Percentiles rank a stretch among this genome's conserved stretches.
Evolutionary conservation across 2,888 invertebrate species (phyloP).

Genomic region (Phengaris alcon): DNA sequence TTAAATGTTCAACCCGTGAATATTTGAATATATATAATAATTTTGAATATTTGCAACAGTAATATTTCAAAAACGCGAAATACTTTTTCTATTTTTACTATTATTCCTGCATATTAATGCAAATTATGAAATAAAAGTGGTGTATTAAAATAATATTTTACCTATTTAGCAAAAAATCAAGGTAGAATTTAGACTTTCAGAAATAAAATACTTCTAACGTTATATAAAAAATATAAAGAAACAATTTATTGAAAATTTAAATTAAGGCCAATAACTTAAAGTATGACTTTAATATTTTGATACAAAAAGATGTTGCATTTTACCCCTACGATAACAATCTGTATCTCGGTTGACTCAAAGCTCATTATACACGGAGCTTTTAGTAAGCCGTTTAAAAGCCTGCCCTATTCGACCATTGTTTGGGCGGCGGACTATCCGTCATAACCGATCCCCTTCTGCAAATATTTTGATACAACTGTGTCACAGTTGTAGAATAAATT

Average conservation of each 20-base stretch:
- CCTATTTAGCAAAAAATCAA: background rate
- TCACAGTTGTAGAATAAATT: conserved; percentile 21
- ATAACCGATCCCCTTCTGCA: conserved; percentile 69
- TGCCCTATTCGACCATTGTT: conserved; percentile 57
- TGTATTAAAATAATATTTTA: background rate
- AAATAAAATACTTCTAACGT: background rate
- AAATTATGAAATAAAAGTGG: background rate
- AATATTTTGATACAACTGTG: conserved; percentile 71
- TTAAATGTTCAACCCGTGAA: too few species aligned
- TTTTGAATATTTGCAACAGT: background rate
- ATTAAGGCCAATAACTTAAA: too few species aligned
- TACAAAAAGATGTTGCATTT: background rate
- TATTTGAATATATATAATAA: too few species aligned
- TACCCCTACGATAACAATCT: background rate
- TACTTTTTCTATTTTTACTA: background rate
- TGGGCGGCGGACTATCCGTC: conserved; percentile 56
- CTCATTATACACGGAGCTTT: conserved; percentile 46
- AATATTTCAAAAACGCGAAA: background rate
- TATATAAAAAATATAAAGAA: background rate
- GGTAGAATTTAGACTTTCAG: background rate
- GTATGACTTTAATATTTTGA: background rate
- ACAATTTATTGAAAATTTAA: too few species aligned
- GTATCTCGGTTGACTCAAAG: conserved; percentile 18
- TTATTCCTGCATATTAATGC: background rate
- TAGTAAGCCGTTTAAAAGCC: conserved; percentile 66